Evolutionary conservation across 2,797 vertebrate species (phyloP), one percentile per base, ranked within the genome.

Genomic region (Etheostoma nigrum): DNA sequence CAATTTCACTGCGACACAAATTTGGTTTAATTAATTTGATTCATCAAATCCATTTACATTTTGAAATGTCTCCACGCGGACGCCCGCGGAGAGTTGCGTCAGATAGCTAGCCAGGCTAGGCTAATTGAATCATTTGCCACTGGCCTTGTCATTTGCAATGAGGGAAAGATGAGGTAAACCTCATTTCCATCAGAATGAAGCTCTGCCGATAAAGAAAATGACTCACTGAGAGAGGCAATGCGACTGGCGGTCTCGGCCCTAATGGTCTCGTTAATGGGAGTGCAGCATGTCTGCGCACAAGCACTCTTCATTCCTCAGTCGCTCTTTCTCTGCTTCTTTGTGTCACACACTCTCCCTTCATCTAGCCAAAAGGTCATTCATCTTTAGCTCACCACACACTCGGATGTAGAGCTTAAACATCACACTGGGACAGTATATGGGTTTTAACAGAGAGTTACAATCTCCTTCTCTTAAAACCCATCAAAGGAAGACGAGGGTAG

Each of bases 181-280:
- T 89, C 59, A 84, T 92, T 90, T 92, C 81, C 89, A 91, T 91
- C 55, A 78, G 87, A 92, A 91, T 90, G 80, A 87, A 79, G 72
- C 79, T 48, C 19, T 12, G 68, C 89, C 69, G 88, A 90, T 86
- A 77, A 89, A 89, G 89, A 89, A 78, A 84, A 82, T 88, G 90
- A 91, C 69, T 91, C 89, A 87, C 63, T 21, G 65, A 61, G 82
- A 63, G 82, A 83, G 64, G 78, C 78, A 40, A 60, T 16, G 80
- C 27, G 30, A 69, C 78, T 25, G 55, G 74, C 78, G 61, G 79
- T 44, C 42, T 12, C 36, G 67, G 71, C 81, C 68, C 76, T 90
- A 92, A 91, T 91, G 85, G 78, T 72, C 74, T 69, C 44, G 79
- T 86, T 83, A 91, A 90, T 86, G 78, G 79, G 78, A 86, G 66